A percentile compares a stretch with the other conserved stretches of the same genome.
Evolutionary conservation across 2,113 vertebrate genomes (phyloP).

Genomic region (Malurus melanocephalus): DNA sequence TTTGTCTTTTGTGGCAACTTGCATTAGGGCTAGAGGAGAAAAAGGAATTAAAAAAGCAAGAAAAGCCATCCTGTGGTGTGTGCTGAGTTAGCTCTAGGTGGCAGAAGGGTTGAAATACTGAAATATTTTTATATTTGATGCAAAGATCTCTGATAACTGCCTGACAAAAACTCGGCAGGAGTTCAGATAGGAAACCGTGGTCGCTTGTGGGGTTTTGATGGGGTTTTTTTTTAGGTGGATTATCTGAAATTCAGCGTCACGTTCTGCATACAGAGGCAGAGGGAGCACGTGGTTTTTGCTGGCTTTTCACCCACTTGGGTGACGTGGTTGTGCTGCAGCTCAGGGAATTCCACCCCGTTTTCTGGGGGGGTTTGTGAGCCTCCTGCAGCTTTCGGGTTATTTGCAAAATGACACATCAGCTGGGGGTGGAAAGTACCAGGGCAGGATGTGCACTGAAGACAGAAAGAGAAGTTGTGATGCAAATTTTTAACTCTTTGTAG

Average conservation of each 20-base stretch:
- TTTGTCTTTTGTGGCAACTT: too few relatives aligned
- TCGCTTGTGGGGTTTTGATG: background rate
- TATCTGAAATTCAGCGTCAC: accelerated
- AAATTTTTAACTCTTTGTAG: background rate
- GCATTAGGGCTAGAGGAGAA: too few relatives aligned
- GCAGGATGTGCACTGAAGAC: background rate
- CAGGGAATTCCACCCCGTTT: background rate
- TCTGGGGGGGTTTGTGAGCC: background rate
- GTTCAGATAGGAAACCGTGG: background rate
- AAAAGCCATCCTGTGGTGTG: background rate
- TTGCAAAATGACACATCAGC: background rate
- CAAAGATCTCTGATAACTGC: background rate
- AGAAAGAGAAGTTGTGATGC: background rate
- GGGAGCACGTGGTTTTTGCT: background rate
- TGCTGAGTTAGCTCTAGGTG: background rate
- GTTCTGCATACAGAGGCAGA: accelerated
- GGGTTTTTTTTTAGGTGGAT: background rate
- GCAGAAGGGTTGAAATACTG: background rate
- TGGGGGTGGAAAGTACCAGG: background rate
- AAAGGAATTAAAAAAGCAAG: background rate
- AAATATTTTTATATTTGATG: background rate
- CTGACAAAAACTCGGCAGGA: background rate
- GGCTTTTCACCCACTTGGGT: background rate
- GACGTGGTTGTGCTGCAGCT: background rate
- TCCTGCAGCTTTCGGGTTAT: background rate